Evolutionary conservation across 2,113 vertebrate genomes (phyloP).

Genomic region (Muntiacus reevesi): DNA sequence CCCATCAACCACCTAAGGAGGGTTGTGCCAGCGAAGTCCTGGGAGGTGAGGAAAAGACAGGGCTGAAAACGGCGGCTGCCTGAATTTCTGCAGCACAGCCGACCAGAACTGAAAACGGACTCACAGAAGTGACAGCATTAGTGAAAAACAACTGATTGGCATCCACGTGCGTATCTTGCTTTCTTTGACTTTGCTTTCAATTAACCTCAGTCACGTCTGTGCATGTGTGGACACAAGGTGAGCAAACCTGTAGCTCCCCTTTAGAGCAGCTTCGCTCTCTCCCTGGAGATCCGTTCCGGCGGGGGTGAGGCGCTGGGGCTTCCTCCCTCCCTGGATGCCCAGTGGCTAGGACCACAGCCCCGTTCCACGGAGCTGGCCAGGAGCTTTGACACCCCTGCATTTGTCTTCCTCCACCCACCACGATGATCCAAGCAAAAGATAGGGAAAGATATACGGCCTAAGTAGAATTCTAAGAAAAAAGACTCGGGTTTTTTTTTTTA

Average conservation of each 20-base stretch:
- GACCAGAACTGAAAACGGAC: background rate
- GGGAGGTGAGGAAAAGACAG: background rate
- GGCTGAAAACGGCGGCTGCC: background rate
- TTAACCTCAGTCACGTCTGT: background rate
- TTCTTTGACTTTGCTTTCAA: conserved; percentile 19
- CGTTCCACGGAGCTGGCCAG: background rate
- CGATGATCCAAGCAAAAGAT: background rate
- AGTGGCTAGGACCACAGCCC: background rate
- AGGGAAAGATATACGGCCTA: background rate
- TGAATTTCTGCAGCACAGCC: background rate
- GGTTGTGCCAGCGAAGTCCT: background rate
- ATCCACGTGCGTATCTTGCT: background rate
- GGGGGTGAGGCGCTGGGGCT: background rate
- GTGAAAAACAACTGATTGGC: background rate
- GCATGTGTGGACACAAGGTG: background rate
- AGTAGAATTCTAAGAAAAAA: conserved; percentile 37
- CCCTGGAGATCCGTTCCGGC: background rate
- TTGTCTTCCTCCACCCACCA: background rate
- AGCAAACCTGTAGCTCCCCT: background rate
- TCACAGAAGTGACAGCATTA: background rate
- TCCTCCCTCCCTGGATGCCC: background rate
- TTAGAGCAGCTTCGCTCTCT: background rate
- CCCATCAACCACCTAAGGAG: conserved; percentile 27
- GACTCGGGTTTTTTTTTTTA: background rate
- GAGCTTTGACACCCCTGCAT: background rate